Evolutionary conservation across 2,888 invertebrate genomes (phyloP), one percentile per base, ranked within the genome.

Genomic region (Steinernema scapterisci): DNA sequence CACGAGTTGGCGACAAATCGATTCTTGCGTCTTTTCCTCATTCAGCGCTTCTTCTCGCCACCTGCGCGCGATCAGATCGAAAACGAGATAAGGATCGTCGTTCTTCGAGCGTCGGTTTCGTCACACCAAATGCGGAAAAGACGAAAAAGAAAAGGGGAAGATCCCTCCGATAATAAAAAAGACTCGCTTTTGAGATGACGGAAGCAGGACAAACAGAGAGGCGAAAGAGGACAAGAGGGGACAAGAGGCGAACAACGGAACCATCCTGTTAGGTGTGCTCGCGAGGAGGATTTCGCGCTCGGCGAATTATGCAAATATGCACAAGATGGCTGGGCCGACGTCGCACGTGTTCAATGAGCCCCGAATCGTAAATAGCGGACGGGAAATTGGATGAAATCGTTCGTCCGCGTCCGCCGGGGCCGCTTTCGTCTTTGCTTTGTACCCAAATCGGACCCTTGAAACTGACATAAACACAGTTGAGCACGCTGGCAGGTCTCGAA

Each of bases 231-330:
- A 54, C 38, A 38, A 38, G 38, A 54, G 54, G 13, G 54, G 25
- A 54, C 54, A 25, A 54, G 23, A 19, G 21, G 54, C 3, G 54
- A 54, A 48, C 48, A 48, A 48, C 48, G 48, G 48, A 48, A 16
- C n/a, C n/a, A 48, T 16, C 48, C 16, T 48, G 48, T 48, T 13
- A 48, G 48, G 48, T 19, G 54, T 25, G 27, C 7, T 63, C 25
- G 63, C 48, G 19, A 48, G 9, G 63, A 31, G 9, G 63, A 31
- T 63, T 63, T 63, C 38, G 63, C 63, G 63, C 27, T 54, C 25
- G 25, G 27, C 63, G 63, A 63, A 38, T 63, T 63, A 63, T 63
- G 63, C 63, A 63, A 63, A 63, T 63, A 63, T 31, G 38, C 38
- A 7, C 16, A 27, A 63, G 31, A 16, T 16, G 63, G 63, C 31